Base-by-base conservation (phyloP, 2,888 invertebrate genomes). In the Melinopterus prodromus region DNA sequence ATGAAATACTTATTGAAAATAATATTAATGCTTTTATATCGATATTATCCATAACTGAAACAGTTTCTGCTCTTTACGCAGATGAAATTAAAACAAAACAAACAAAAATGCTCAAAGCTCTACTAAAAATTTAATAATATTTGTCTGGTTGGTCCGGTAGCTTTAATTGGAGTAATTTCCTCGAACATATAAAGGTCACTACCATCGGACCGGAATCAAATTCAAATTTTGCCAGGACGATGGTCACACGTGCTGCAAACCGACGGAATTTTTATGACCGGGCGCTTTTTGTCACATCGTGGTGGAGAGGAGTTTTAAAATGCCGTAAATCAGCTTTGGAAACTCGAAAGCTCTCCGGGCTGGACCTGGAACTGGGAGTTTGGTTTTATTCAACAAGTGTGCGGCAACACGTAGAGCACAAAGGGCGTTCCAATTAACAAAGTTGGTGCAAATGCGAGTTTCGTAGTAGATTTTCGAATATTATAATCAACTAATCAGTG, bases 301-400 rank as follows among this genome's bases (percentile, higher is more conserved):
- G 9, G 53, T 53, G 5, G 53, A 53, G 53, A 53, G 53, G 53
- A 53, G 53, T 53, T 53, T 53, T 53, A 53, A 53, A 7, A 53
- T 53, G 53, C 12, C 12, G 53, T 53, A 53, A 53, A 53, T 53
- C 53, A 53, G 53, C 53, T 53, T 53, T 53, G 7, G 12, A 6
- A 7, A 53, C 53, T 53, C 53, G 53, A 53, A 53, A 26, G 26
- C 26, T 26, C 26, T 26, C 12, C 53, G 53, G 53, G 53, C 53
- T 7, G 53, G 26, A 26, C 26, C 53, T 12, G 53, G 9, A 7
- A 53, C 69, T 12, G 69, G 37, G 36, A 36, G 69, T 75, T 70
- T 75, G 37, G 38, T 75, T 78, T 26, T 78, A 78, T 75, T 75
- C 78, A 78, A 78, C 78, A 78, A 78, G 78, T 78, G 78, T 35